Base-by-base conservation (phyloP, 23 tunicate genomes). In the Ciona savignyi region DNA sequence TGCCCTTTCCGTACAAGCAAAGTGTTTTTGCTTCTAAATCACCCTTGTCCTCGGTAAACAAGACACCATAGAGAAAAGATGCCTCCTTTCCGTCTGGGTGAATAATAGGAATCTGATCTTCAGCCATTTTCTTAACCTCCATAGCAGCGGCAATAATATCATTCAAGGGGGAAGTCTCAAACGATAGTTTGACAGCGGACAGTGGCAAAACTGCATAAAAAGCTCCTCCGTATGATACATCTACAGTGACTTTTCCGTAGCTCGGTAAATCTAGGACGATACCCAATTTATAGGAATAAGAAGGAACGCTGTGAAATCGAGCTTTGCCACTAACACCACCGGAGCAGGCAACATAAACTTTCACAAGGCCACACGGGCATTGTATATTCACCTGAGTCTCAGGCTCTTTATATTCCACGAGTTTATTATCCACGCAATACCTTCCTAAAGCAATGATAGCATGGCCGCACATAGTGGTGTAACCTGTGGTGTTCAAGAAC, bases 281-380 rank as follows among this genome's bases (percentile, higher is more conserved):
- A n/a, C n/a, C n/a, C n/a, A n/a, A n/a, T n/a, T n/a, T n/a, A n/a
- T n/a, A n/a, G n/a, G n/a, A n/a, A n/a, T n/a, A 85, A 27, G 84
- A 35, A 63, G 92, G 92, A 21, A 85, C 84, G 60, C 92, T 85
- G 25, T 73, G 70, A 60, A 85, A 85, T 32, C 92, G 60, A 31
- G 79, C 92, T 42, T 74, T 66, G 49, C 73, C 80, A 51, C 80
- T 71, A 67, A 28, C 24, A 22, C 80, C 84, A 78, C 79, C 60
- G 6, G 32, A 21, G 70, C 77, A 78, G 11, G 81, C 30, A 30
- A 85, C 92, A 56, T 34, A 85, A 2, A 76, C 74, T 2, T 67
- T 56, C 23, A 85, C 83, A 35, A 85, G 60, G 20, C 92, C 92
- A 73, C 92, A 85, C 31, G 92, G 92, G 74, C 92, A 85, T 68